phyloP scores from a whole-genome alignment of 1,140 invertebrate genomes.

The Lucilia sericata region DNA sequence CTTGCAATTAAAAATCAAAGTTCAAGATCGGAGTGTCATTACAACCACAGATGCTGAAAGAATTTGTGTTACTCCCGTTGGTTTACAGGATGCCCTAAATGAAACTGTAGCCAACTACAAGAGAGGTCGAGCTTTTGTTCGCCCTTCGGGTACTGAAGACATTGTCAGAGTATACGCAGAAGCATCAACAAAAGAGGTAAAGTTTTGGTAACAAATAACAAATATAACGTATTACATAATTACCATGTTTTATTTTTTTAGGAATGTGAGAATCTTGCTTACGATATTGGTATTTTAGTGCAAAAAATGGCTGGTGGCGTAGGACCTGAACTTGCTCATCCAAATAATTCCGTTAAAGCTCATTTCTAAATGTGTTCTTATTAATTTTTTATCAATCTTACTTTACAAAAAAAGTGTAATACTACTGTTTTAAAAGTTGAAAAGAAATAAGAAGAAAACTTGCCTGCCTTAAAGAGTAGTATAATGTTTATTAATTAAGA shows the following conservation, averaged over 20 bases:
- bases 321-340: conserved; percentile 70
- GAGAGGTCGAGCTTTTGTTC: conserved; percentile 87
- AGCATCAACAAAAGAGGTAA: conserved; percentile 79
- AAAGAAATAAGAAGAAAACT: background rate
- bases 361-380: conserved; percentile 55
- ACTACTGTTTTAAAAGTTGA: background rate
- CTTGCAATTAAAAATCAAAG: conserved; percentile 87
- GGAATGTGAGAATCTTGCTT: conserved; percentile 79
- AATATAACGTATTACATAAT: background rate
- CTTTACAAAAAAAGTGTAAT: background rate
- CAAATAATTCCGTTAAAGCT: conserved; percentile 56
- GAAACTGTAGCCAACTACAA: conserved; percentile 76
- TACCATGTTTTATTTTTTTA: conserved; percentile 53
- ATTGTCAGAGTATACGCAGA: conserved; percentile 96
- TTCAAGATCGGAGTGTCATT: conserved; percentile 87
- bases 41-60: conserved; percentile 89
- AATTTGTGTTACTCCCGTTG: conserved; percentile 80
- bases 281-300: conserved; percentile 81
- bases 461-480: conserved; percentile 4
- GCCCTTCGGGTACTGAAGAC: conserved; percentile 98
- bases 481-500: background rate
- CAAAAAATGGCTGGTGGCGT: conserved; percentile 83
- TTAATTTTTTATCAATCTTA: background rate
- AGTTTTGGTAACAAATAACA: background rate
- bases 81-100: conserved; percentile 88